phyloP scores from a whole-genome alignment of 2,888 invertebrate genomes.

The Theodoxus fluviatilis region DNA sequence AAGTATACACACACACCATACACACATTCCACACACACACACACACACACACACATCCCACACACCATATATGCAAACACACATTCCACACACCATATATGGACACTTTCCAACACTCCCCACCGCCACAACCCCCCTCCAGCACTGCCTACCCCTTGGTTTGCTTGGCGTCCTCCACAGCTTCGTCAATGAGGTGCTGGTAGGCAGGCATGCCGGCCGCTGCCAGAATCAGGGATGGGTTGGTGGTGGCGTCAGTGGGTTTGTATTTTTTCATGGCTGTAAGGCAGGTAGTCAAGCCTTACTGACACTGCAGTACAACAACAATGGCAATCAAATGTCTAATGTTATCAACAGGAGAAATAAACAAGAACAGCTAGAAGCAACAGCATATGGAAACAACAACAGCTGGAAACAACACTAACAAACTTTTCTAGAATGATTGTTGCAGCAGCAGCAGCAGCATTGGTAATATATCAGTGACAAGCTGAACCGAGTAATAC shows the following conservation, averaged over 20 bases:
- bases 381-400: too few species aligned
- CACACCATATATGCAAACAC: too few species aligned
- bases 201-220: conserved; percentile 96
- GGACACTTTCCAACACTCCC: neutral
- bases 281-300: too few species aligned
- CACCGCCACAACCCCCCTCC: neutral
- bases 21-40: conserved; percentile 5
- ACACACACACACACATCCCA: neutral
- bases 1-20: neutral
- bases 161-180: conserved; percentile 83
- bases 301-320: too few species aligned
- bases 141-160: conserved; percentile 68
- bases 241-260: conserved; percentile 99
- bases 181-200: conserved; percentile 85
- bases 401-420: too few species aligned
- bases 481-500: too few species aligned
- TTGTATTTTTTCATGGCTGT: conserved; percentile 94
- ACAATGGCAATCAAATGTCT: too few species aligned
- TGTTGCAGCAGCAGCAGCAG: too few species aligned
- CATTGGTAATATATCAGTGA: too few species aligned
- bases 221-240: conserved; percentile 94
- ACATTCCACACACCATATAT: neutral
- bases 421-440: too few species aligned
- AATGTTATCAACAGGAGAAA: too few species aligned
- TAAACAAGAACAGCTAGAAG: too few species aligned